phyloP scores from a whole-genome alignment of 2,888 invertebrate genomes.

The Cerceris ruficornis region DNA sequence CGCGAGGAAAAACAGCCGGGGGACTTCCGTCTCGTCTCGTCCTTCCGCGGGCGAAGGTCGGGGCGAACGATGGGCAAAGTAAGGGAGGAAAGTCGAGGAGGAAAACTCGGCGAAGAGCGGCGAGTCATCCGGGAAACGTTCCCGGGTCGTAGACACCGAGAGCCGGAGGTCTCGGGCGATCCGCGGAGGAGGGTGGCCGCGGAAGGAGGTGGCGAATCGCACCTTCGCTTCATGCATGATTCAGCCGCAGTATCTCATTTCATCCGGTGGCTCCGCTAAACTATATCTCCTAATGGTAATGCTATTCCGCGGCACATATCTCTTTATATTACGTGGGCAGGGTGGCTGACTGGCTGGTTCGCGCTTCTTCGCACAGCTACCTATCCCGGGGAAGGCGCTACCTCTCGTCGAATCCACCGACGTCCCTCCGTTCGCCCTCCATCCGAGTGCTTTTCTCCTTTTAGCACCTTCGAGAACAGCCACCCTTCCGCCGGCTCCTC shows the following conservation, averaged over 20 bases:
- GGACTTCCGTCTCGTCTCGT: too few species aligned
- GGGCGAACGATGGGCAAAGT: neutral
- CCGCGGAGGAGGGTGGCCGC: constrained; percentile 26
- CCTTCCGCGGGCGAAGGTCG: too few species aligned
- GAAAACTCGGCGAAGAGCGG: neutral
- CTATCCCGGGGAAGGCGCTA: constrained; percentile 57
- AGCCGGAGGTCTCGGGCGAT: neutral
- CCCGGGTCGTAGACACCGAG: too few species aligned
- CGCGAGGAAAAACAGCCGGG: constrained; percentile 41
- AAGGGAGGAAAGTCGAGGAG: neutral
- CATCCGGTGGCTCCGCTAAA: constrained; percentile 80
- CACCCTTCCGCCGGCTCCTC: constrained; percentile 51
- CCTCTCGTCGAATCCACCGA: constrained; percentile 43
- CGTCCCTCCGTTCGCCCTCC: constrained; percentile 22
- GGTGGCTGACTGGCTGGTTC: constrained; percentile 72
- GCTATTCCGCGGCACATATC: constrained; percentile 80
- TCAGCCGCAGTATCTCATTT: constrained; percentile 82
- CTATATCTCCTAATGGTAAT: constrained; percentile 82
- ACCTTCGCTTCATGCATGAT: constrained; percentile 81
- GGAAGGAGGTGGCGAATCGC: constrained; percentile 76
- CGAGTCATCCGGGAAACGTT: neutral
- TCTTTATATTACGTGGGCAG: constrained; percentile 80
- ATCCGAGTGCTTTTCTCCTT: constrained; percentile 44
- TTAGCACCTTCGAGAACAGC: constrained; percentile 58
- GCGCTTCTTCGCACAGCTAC: constrained; percentile 56